phyloP scores from a whole-genome alignment of 2,113 vertebrate species.

The Zapornia atra region DNA sequence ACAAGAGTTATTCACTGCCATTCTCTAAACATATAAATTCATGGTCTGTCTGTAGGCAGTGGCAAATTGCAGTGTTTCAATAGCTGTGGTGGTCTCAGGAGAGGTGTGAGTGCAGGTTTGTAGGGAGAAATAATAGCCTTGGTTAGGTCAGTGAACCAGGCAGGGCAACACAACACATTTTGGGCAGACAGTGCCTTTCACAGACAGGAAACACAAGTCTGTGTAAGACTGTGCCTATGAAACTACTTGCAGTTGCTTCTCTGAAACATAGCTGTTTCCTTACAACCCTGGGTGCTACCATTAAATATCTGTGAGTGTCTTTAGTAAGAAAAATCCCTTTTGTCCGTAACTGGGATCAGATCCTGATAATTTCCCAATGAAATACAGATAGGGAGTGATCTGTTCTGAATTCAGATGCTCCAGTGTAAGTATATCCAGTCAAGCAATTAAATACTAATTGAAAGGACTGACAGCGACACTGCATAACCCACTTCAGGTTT shows the following conservation, averaged over 20 bases:
- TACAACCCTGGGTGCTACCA: neutral
- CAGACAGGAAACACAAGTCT: neutral
- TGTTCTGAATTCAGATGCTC: neutral
- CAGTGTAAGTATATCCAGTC: neutral
- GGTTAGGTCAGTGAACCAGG: neutral
- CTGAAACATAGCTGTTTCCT: neutral
- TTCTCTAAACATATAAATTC: neutral
- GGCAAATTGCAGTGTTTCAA: neutral
- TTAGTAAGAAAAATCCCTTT: neutral
- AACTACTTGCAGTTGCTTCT: neutral
- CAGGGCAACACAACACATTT: neutral
- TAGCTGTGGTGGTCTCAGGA: neutral
- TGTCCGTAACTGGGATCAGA: accelerated
- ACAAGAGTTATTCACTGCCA: neutral
- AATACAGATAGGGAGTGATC: neutral
- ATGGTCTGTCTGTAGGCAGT: neutral
- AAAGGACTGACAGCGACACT: neutral
- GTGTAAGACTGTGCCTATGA: neutral
- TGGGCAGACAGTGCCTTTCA: neutral
- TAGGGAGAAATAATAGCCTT: neutral
- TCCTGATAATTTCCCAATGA: neutral
- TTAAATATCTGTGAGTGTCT: neutral
- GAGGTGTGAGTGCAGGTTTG: neutral
- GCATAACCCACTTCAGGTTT: neutral
- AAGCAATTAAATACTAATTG: neutral